Conservation (phyloP, 2,797 vertebrate species). For the Danio aesculapii region DNA sequence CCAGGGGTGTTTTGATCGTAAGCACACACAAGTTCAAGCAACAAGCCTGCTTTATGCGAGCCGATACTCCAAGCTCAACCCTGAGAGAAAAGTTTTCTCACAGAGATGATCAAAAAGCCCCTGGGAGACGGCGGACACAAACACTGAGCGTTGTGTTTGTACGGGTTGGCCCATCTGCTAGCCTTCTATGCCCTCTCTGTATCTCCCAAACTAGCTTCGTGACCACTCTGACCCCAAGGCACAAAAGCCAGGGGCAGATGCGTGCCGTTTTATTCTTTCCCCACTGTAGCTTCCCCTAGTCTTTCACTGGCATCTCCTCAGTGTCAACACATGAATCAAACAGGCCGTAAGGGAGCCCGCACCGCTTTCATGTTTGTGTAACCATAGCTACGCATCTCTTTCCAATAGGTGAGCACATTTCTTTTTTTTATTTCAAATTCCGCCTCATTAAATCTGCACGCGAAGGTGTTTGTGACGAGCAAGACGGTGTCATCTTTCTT, state of each 20-base stretch:
- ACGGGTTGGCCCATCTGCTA: conserved; percentile 36
- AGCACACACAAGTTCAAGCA: conserved; percentile 34
- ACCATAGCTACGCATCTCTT: conserved; percentile 76
- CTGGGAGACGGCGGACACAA: conserved; percentile 41
- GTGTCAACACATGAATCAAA: conserved; percentile 72
- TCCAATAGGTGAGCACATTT: conserved; percentile 77
- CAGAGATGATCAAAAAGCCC: conserved; percentile 44
- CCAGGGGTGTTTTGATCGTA: conserved; percentile 48
- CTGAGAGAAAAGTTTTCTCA: conserved; percentile 57
- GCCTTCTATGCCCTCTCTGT: conserved; percentile 58
- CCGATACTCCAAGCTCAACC: conserved; percentile 36
- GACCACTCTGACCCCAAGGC: conserved; percentile 37
- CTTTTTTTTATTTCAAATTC: conserved; percentile 64
- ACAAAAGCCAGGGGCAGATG: conserved; percentile 57
- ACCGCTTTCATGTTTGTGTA: conserved; percentile 81
- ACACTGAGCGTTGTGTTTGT: conserved; percentile 55
- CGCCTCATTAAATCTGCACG: conserved; percentile 77
- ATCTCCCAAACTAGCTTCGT: conserved; percentile 42
- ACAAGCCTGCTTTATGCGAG: conserved; percentile 66
- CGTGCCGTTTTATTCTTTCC: conserved; percentile 53
- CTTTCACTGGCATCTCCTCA: conserved; percentile 43
- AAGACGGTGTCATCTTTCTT: conserved; percentile 63
- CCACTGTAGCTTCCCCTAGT: conserved; percentile 58
- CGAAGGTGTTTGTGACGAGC: conserved; percentile 61
- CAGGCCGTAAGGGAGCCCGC: conserved; percentile 70